Evolutionary conservation across 2,797 vertebrate species (phyloP), one percentile per base, ranked within the genome.

Genomic region (Sarcophilus harrisii): DNA sequence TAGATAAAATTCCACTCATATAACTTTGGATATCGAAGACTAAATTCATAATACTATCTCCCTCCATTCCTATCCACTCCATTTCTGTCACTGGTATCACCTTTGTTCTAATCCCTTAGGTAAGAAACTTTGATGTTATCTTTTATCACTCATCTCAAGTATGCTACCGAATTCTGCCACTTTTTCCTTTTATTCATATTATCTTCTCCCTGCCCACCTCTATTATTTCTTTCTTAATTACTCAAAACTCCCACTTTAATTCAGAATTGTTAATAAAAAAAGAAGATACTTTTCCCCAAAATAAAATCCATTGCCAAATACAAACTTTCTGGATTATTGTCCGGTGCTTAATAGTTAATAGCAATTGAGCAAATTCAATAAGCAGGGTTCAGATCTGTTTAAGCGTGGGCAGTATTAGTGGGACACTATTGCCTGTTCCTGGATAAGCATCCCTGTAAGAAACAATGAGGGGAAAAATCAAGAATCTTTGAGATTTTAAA

Each of bases 401-500:
- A 81, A 81, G 14, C n/a, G 73, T 18, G 62, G 18, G 18, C 16
- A 10, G 2, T 21, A 45, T n/a, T 38, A 45, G 32, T 66, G 32
- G 62, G 62, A n/a, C 14, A 66, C 32, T 66, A 66, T n/a, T 66
- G 12, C 16, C 38, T 29, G 38, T 45, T 58, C 73, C 58, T 57
- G 45, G n/a, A 66, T 58, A 57, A 5, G 30, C 90, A n/a, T 62
- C 21, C 2, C 0, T 28, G 57, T 57, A 90, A 90, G 95, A 93
- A 97, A 93, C 91, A 58, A 1, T 29, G n/a, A 45, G 3, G 54
- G 91, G 49, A 4, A 5, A 55, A 58, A 52, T 1, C 13, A 62
- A 62, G 81, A 59, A 66, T 59, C 21, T 45, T 90, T 94, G 66
- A 62, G 52, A 58, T 96, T 97, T 94, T 93, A 58, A 73, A 38